A percentile compares a stretch with the other conserved stretches of the same genome.
Evolutionary conservation across 2,113 vertebrate species (phyloP).

Genomic region (Thryonomys swinderianus): DNA sequence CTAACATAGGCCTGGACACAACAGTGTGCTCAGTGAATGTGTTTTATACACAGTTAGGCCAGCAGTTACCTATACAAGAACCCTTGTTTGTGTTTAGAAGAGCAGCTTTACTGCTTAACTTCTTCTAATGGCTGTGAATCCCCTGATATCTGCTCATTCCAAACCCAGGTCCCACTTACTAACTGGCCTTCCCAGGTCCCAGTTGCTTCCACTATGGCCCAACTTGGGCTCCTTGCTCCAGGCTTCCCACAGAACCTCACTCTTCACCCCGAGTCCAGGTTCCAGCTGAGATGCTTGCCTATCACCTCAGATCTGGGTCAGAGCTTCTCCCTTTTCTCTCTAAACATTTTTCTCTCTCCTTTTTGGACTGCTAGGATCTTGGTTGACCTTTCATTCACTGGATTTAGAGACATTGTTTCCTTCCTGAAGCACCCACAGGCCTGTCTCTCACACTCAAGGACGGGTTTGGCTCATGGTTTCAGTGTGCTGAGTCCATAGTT

Average conservation of each 20-base stretch:
- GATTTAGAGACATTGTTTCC: neutral
- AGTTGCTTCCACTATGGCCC: neutral
- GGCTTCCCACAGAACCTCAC: neutral
- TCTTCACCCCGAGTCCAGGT: neutral
- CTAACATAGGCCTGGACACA: neutral
- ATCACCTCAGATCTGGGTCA: neutral
- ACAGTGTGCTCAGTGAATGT: neutral
- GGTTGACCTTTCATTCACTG: neutral
- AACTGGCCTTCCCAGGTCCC: neutral
- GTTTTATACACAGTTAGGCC: neutral
- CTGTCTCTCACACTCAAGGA: neutral
- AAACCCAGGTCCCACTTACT: neutral
- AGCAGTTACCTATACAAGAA: neutral
- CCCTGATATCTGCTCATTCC: neutral
- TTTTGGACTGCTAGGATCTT: neutral
- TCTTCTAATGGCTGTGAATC: neutral
- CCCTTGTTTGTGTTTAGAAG: neutral
- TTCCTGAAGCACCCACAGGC: neutral
- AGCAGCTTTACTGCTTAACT: too few species aligned
- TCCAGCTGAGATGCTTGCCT: neutral
- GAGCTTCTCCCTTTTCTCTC: neutral
- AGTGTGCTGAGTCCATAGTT: neutral
- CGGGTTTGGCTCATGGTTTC: neutral
- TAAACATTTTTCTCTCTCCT: neutral
- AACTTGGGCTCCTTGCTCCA: neutral